A percentile compares a stretch with the other conserved stretches of the same genome.
phyloP scores from a whole-genome alignment of 2,797 vertebrate species.

The Margarornis squamiger region DNA sequence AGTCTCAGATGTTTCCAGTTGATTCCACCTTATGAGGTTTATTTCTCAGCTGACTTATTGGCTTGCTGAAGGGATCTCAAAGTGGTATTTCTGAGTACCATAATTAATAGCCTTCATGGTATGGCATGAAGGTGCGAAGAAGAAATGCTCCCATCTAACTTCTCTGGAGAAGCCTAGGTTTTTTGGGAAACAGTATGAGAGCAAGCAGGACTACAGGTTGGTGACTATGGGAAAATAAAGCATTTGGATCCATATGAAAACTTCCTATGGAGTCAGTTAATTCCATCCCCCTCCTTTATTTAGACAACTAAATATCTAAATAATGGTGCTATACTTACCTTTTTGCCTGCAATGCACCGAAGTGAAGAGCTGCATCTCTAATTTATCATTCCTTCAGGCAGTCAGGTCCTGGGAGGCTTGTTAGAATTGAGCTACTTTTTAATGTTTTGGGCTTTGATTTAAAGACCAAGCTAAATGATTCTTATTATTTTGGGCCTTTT shows the following conservation, averaged over 20 bases:
- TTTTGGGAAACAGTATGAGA: background rate
- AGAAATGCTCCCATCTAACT: background rate
- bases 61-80: background rate
- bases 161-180: background rate
- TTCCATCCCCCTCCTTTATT: background rate
- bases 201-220: background rate
- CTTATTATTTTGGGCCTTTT: background rate
- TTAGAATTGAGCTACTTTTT: background rate
- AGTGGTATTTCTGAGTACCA: background rate
- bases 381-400: background rate
- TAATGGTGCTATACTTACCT: background rate
- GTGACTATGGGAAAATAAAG: background rate
- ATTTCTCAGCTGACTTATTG: background rate
- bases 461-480: background rate
- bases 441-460: background rate
- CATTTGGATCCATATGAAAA: background rate
- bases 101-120: accelerated
- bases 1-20: background rate
- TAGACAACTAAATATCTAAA: background rate
- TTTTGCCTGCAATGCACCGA: background rate
- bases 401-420: background rate
- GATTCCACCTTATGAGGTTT: background rate
- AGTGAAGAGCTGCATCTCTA: background rate
- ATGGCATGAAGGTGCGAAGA: background rate
- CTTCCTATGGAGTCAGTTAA: background rate